phyloP scores from a whole-genome alignment of 2,888 invertebrate species.

The Agriotes lineatus region DNA sequence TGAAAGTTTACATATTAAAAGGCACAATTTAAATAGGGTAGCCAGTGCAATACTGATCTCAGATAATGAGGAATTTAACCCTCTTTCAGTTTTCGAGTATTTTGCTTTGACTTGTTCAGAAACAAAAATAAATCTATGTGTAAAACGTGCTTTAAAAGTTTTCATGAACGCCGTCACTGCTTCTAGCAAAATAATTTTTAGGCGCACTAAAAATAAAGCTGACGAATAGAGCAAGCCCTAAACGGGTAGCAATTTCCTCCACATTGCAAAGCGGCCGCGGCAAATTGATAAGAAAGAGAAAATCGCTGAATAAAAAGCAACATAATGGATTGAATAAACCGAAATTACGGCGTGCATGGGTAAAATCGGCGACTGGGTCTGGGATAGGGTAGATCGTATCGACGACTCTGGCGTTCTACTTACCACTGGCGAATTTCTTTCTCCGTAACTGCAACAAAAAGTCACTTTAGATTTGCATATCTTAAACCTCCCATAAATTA shows the following conservation, averaged over 20 bases:
- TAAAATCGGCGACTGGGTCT: background rate
- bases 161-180: no score
- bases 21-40: no score
- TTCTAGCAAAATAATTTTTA: background rate
- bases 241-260: background rate
- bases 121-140: no score
- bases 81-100: no score
- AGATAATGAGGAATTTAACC: no score
- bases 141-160: no score
- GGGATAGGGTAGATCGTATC: background rate
- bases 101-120: no score
- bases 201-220: background rate
- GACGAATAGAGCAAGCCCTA: background rate
- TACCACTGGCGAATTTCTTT: constrained; percentile 91
- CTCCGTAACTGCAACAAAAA: constrained; percentile 84
- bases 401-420: constrained; percentile 63
- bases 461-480: constrained; percentile 1
- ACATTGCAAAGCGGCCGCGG: background rate
- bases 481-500: constrained; percentile 2
- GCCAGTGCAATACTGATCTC: no score
- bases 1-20: no score
- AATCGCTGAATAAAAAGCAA: background rate
- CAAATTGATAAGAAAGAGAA: background rate
- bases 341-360: background rate
- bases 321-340: constrained; percentile 8